These are phyloP conservation scores for Apteryx owenii DNA, from an alignment of 2,113 vertebrate species.

Conservation along the genomic window DNA sequence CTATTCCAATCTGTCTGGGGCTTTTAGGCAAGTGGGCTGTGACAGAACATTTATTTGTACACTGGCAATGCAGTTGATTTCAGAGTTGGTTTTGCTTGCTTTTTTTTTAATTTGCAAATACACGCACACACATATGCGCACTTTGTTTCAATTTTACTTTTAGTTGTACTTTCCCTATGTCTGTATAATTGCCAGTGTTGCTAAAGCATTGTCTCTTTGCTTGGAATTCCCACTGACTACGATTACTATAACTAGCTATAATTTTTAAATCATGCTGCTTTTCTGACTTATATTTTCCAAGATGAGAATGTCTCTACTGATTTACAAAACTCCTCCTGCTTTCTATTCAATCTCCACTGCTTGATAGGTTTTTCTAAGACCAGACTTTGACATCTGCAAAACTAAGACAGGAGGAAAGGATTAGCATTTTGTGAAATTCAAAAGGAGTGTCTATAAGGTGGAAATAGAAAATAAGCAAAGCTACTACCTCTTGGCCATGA, in stretches of 20 bases:
- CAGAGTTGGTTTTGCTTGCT: not conserved
- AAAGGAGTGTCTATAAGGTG: not conserved
- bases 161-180: not conserved
- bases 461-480: not conserved
- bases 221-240: not conserved
- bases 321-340: not conserved
- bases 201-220: not conserved
- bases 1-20: slow-evolving; percentile 36
- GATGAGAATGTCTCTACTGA: not conserved
- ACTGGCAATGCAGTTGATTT: not conserved
- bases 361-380: not conserved
- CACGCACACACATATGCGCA: not conserved
- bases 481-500: not conserved
- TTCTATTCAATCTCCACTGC: not conserved
- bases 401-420: not conserved
- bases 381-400: not conserved
- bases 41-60: not conserved
- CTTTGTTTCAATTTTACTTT: not conserved
- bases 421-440: not conserved
- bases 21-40: not conserved
- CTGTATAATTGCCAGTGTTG: not conserved
- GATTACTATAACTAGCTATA: not conserved
- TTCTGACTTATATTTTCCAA: not conserved
- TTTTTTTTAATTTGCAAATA: not conserved
- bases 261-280: not conserved